Evolutionary conservation across 92 coral and sea anemone genomes (phyloP), one percentile per base, ranked within the genome.

Genomic region (Phenganax stokvisi): DNA sequence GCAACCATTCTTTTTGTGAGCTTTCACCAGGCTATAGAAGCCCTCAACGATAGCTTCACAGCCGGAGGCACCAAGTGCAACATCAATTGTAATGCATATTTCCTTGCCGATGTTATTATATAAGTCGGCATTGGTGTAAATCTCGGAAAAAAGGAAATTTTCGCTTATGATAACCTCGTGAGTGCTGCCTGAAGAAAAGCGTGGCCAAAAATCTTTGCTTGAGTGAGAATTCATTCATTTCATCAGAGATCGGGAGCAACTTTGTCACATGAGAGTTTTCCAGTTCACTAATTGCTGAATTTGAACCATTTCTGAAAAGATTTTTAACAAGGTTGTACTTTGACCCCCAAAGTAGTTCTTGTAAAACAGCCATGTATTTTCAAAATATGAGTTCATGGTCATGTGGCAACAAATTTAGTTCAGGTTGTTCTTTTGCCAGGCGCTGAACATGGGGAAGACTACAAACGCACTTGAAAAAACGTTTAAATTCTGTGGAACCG

Each of bases 401-500:
- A 64, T 64, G 70, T 76, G 81, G 81, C 68, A 76, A 56, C 30
- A 76, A 54, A 56, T 17, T 76, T 16, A 76, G 53, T 51, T 55
- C 68, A 31, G 81, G 31, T 76, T 76, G 67, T 56, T 76, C 81
- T 57, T 76, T 64, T 16, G 67, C 51, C 81, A 76, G 52, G 31
- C 67, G 15, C 54, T 60, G 53, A 57, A 76, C 67, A 29, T 54
- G 81, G 44, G 81, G 67, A 31, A 76, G 67, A 57, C 51, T 30
- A 64, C 81, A 76, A 60, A 76, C 68, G 47, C 13, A 54, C 81
- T 76, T 54, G 69, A 54, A 76, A 64, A 55, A 76, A 31, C 67
- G 44, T 64, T 76, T 64, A 56, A 76, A 76, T 64, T 76, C 53
- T 29, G 37, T 10, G 15, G 31, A 25, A 57, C 81, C 81, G 67